These are phyloP conservation scores for Pipistrellus nathusii DNA, from an alignment of 2,797 vertebrate species.

Conservation along the genomic window DNA sequence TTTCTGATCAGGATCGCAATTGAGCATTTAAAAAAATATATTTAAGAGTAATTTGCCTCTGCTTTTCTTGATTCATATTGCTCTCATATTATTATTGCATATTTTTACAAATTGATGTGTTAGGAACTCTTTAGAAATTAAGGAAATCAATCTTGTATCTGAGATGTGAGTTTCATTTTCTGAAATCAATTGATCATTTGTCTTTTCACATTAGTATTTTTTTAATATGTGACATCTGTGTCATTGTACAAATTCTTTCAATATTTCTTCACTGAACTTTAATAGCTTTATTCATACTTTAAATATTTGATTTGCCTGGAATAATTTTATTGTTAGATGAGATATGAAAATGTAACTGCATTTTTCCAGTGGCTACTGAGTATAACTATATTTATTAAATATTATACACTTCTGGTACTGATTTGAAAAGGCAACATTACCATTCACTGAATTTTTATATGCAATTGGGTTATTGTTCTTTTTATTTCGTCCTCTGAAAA, in stretches of 20 bases:
- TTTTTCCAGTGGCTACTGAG: not conserved
- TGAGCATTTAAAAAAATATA: not conserved
- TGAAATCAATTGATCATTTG: not conserved
- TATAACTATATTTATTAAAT: not conserved
- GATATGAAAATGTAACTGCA: not conserved
- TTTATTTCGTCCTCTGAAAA: not conserved
- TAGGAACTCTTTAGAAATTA: slow-evolving; percentile 11
- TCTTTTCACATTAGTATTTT: not conserved
- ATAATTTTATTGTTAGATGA: not conserved
- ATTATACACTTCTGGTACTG: not conserved
- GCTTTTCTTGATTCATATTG: not conserved
- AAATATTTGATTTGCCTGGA: not conserved
- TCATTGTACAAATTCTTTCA: not conserved
- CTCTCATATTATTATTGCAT: not conserved
- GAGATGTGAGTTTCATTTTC: slow-evolving; percentile 15
- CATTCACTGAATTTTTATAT: not conserved
- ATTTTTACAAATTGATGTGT: not conserved
- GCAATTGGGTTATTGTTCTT: not conserved
- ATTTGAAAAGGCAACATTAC: not conserved
- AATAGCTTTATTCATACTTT: not conserved
- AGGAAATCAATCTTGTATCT: not conserved
- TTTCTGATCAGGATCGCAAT: not conserved
- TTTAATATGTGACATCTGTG: not conserved
- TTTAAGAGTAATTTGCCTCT: not conserved
- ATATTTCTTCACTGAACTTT: not conserved